Base-by-base conservation (phyloP, 2,888 invertebrate genomes). In the Acholoe squamosa region DNA sequence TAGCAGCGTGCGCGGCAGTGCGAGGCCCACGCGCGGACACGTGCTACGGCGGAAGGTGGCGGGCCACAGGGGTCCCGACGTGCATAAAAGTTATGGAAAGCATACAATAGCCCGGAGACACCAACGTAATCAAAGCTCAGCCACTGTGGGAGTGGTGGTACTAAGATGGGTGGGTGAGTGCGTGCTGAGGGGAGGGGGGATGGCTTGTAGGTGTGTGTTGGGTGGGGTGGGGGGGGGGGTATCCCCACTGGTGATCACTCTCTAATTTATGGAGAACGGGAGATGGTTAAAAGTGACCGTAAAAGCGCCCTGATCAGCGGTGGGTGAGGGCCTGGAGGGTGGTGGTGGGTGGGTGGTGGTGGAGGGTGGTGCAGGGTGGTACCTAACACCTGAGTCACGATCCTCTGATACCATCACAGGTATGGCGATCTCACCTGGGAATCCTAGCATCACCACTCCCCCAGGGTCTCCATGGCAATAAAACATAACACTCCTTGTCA, bases 71-170 rank as follows among this genome's bases (percentile, higher is more conserved):
- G 43, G 14, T 16, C 43, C 33, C 14, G 80, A n/a, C 71, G 80
- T 34, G 80, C 80, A 80, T 80, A 80, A 80, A 80, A 80, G 80
- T 80, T 33, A 80, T 80, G 33, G 80, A 80, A 80, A 80, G 25
- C 80, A 33, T 43, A 80, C 80, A 80, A 80, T 34, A 16, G 80
- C 80, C 80, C 25, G 80, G 43, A 43, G 80, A 80, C 34, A 80
- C 80, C 80, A 16, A 43, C 80, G 80, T 43, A 80, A 80, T 80
- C 80, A 80, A 80, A 80, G 80, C 80, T 43, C 43, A 16, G 80
- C 34, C 16, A 33, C 80, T 25, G 31, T 61, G 61, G 61, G 61
- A 61, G 61, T n/a, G 16, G 25, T n/a, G 61, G 61, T 61, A 19
- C 61, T 54, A 19, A 16, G 54, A 5, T 61, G 61, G 5, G 61